Base-by-base conservation (phyloP, 2,113 vertebrate species). In the Cyprinodon brontotheroides region DNA sequence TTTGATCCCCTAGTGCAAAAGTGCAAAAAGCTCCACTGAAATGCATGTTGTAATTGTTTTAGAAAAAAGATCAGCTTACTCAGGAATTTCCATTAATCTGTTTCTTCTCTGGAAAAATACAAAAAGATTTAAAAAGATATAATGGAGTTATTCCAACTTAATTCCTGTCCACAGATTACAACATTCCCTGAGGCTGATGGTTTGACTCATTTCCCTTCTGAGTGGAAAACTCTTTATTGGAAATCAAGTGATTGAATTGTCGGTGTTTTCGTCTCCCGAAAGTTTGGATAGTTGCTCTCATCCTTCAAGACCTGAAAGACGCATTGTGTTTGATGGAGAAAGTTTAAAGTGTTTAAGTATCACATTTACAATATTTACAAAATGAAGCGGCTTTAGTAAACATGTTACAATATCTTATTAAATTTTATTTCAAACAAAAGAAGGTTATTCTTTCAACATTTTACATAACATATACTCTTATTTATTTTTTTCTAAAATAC, bases 1-100 rank as follows among this genome's bases (percentile, higher is more conserved):
- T 91, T 79, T 84, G 66, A 79, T 84, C 53, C 69, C 72, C 80
- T 79, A 70, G 65, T 70, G 40, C 64, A 72, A 65, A 40, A 67
- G 66, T 61, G 63, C 1, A 14, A 22, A 15, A 67, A 76, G 61
- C 57, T 65, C 20, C 10, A 70, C 73, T 22, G 29, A 41, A 6
- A 70, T 11, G 0, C 0, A 12, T 13, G 59, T 39, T 14, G n/a
- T 4, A 15, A 43, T 29, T 64, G 14, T 1, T 17, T 53, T n/a
- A n/a, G n/a, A 36, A 22, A 70, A 76, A 62, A 39, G 15, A 13
- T 15, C 2, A 3, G 6, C 43, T 5, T 45, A 50, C 7, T 1
- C 0, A 8, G 0, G 4, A 40, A 15, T 60, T 65, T 12, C 2
- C 22, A 11, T 40, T 39, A 47, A 43, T 57, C 37, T 1, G 3